Base-by-base conservation (phyloP, 2,888 invertebrate species). In the Agrochola lota region DNA sequence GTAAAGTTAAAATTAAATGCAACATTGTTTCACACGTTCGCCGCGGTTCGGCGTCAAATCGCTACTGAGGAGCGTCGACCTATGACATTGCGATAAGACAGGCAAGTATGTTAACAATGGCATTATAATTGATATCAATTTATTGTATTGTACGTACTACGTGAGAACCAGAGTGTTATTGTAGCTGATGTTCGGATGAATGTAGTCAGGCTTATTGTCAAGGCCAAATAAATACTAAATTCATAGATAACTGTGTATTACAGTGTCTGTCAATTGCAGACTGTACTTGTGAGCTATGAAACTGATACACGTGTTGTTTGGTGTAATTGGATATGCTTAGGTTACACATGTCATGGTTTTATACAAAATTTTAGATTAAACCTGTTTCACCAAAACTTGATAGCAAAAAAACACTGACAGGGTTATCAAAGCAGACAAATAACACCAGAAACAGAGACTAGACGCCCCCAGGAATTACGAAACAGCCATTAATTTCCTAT, bases 1-100 rank as follows among this genome's bases (percentile, higher is more conserved):
- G 26, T 68, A 79, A 11, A 30, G 57, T 9, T 2, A 85, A 26
- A 26, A 86, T 75, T 63, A 85, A 71, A 26, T 30, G 71, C 59
- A 83, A 80, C 85, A 85, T 67, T 63, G 17, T 62, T 2, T 30
- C 9, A 57, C 64, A 60, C 85, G 84, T 76, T 15, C 74, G 71
- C 23, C 63, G 17, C 60, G 52, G 43, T 23, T 35, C 74, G 60
- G 52, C 71, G 72, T 40, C 68, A 67, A 55, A 11, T 68, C 0
- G 30, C 12, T 59, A 87, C 88, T 87, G 81, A 69, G 26, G 71
- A 67, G 59, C 59, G 67, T 46, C 75, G 83, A 84, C 82, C 82
- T 76, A 40, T 78, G 82, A 72, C 79, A 66, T 67, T 23, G 1
- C 70, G 76, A 85, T 84, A 78, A 74, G 66, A 12, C 59, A 40